These are phyloP conservation scores for Thymelicus lineola DNA, from an alignment of 2,888 invertebrate species.

Conservation along the genomic window DNA sequence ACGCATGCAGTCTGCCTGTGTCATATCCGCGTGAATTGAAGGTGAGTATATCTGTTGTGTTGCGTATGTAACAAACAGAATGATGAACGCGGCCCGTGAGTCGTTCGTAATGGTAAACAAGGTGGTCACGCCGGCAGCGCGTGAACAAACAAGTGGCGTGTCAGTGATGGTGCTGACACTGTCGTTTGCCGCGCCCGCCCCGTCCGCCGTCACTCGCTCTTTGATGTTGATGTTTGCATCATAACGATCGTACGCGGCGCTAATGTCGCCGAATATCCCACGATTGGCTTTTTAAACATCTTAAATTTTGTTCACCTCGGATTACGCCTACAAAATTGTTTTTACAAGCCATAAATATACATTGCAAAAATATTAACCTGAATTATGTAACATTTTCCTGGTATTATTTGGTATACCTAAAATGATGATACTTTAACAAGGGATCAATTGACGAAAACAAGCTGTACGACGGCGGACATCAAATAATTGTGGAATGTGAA, in stretches of 20 bases:
- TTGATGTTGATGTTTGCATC: constrained; percentile 46
- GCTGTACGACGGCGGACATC: too few relatives aligned
- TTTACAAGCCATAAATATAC: too few relatives aligned
- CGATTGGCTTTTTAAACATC: background rate
- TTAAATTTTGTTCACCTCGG: too few relatives aligned
- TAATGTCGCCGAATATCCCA: constrained; percentile 40
- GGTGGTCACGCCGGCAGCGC: constrained; percentile 74
- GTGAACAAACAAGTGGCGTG: constrained; percentile 81
- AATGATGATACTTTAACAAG: too few relatives aligned
- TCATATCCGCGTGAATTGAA: constrained; percentile 36
- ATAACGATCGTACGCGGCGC: constrained; percentile 48
- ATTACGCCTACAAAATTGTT: background rate
- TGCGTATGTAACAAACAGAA: constrained; percentile 48
- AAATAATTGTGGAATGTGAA: too few relatives aligned
- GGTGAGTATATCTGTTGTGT: constrained; percentile 23
- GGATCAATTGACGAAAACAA: too few relatives aligned
- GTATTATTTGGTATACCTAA: background rate
- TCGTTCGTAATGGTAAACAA: constrained; percentile 75
- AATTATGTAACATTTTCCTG: background rate
- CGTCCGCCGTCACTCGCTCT: constrained; percentile 46
- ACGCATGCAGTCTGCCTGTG: constrained; percentile 2
- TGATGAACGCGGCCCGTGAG: constrained; percentile 66
- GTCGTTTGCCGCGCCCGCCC: constrained; percentile 49
- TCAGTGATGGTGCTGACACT: constrained; percentile 52
- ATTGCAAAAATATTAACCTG: too few relatives aligned